A percentile compares a stretch with the other conserved stretches of the same genome.
phyloP scores from a whole-genome alignment of 2,888 invertebrate species.

The Stenolophus ochropezus region DNA sequence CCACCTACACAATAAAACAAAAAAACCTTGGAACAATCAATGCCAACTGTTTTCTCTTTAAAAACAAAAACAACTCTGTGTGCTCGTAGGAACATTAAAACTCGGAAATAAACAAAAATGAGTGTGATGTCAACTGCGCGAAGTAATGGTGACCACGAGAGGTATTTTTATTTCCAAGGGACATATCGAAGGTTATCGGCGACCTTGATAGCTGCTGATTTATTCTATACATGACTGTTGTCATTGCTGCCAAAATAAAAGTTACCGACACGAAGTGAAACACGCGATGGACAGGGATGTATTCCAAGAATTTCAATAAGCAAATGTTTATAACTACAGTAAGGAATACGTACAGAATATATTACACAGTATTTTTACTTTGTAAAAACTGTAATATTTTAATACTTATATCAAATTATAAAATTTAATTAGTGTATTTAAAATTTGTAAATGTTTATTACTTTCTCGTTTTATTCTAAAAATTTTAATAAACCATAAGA shows the following conservation, averaged over 20 bases:
- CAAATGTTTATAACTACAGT: background rate
- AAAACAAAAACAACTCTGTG: background rate
- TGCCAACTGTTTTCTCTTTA: background rate
- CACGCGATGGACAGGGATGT: background rate
- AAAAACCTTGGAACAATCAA: background rate
- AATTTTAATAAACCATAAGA: too few relatives aligned
- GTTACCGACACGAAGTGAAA: background rate
- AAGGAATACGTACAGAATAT: background rate
- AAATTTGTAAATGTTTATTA: too few relatives aligned
- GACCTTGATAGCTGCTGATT: constrained; percentile 52
- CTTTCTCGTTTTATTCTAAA: too few relatives aligned
- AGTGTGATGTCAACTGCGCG: background rate
- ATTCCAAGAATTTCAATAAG: background rate
- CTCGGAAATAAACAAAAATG: constrained; percentile 47
- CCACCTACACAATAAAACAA: constrained; percentile 18
- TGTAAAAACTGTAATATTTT: too few relatives aligned
- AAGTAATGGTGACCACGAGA: background rate
- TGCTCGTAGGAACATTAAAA: background rate
- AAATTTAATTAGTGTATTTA: too few relatives aligned
- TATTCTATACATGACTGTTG: constrained; percentile 52
- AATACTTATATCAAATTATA: too few relatives aligned
- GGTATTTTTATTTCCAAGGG: constrained; percentile 44
- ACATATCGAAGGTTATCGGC: constrained; percentile 52
- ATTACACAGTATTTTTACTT: background rate
- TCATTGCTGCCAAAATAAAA: constrained; percentile 50